phyloP scores from a whole-genome alignment of 1,140 invertebrate species.

The Octopus sinensis region DNA sequence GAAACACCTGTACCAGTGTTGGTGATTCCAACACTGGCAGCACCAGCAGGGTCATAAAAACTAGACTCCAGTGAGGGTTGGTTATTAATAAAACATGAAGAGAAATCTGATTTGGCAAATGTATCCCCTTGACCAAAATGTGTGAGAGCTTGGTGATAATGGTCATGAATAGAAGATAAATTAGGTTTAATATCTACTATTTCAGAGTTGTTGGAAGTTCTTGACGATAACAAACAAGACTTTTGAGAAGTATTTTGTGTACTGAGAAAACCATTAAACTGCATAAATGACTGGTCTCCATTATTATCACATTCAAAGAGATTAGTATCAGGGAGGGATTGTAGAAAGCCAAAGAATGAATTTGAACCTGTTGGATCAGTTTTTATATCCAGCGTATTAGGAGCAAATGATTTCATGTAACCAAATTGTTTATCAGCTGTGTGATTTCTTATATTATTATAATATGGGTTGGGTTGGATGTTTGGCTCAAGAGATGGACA shows the following conservation, averaged over 20 bases:
- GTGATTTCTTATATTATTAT: slow-evolving; percentile 1
- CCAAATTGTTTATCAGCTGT: background rate
- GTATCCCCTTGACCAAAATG: background rate
- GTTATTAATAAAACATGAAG: background rate
- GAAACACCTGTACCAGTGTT: background rate
- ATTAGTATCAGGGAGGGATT: background rate
- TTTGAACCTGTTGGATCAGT: background rate
- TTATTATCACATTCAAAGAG: slow-evolving; percentile 8
- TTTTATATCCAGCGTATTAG: background rate
- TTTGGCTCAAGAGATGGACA: background rate
- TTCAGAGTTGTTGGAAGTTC: background rate
- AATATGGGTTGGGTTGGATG: background rate
- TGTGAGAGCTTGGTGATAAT: slow-evolving; percentile 3
- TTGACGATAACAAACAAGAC: background rate
- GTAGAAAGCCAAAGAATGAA: background rate
- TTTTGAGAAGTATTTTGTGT: background rate
- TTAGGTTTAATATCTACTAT: background rate
- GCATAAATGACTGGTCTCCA: background rate
- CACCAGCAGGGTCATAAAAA: background rate
- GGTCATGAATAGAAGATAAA: background rate
- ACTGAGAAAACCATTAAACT: background rate
- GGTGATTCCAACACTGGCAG: background rate
- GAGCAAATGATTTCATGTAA: background rate
- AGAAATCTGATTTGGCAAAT: slow-evolving; percentile 4
- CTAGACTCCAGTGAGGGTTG: background rate